A percentile compares a stretch with the other conserved stretches of the same genome.
phyloP scores from a whole-genome alignment of 2,888 invertebrate species.

The Spodoptera picta region DNA sequence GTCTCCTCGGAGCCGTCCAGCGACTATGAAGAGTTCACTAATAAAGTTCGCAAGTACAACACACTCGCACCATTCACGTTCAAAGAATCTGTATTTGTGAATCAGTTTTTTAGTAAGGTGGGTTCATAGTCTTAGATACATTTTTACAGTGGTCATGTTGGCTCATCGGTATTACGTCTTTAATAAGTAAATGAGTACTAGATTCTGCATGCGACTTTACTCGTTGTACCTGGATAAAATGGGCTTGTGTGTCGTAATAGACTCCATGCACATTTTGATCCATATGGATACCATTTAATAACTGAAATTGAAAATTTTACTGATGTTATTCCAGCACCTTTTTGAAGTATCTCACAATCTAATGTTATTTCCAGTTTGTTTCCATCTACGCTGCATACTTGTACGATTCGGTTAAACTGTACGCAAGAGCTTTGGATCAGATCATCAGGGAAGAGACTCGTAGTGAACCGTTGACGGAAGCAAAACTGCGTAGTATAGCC shows the following conservation, averaged over 20 bases:
- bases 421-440: slow-evolving; percentile 95
- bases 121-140: slow-evolving; percentile 22
- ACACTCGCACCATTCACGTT: slow-evolving; percentile 94
- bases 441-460: slow-evolving; percentile 89
- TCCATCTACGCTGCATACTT: slow-evolving; percentile 97
- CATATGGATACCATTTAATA: no score
- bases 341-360: slow-evolving; percentile 8
- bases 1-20: slow-evolving; percentile 95
- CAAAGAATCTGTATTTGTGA: slow-evolving; percentile 86
- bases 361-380: slow-evolving; percentile 90
- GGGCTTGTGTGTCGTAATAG: no score
- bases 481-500: slow-evolving; percentile 91
- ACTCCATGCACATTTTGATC: no score
- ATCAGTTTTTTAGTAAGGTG: slow-evolving; percentile 84
- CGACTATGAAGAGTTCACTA: slow-evolving; percentile 93
- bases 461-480: slow-evolving; percentile 87
- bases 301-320: no score
- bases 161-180: slow-evolving; percentile 1
- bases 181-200: background rate
- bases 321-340: no score
- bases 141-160: slow-evolving; percentile 17
- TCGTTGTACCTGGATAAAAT: no score
- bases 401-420: slow-evolving; percentile 97
- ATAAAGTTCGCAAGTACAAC: slow-evolving; percentile 94
- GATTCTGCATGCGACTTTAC: background rate